phyloP scores from a whole-genome alignment of 2,797 vertebrate genomes.

The Lacerta viridis region DNA sequence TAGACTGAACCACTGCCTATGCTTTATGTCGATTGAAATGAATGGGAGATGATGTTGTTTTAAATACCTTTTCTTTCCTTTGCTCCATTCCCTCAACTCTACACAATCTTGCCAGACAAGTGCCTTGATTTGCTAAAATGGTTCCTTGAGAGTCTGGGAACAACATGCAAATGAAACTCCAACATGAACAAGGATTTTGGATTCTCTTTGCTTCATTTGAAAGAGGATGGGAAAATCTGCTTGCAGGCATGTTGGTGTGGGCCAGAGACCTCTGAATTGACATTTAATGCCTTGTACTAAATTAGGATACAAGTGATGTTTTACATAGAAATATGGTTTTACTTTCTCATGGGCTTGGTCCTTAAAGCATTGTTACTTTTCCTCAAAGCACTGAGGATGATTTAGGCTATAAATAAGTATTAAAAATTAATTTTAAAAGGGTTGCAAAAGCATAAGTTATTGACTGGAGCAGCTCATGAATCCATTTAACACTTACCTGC shows the following conservation, averaged over 20 bases:
- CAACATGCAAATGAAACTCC: neutral
- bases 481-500: conserved; percentile 71
- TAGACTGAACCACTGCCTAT: no score
- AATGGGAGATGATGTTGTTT: no score
- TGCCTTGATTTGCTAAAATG: neutral
- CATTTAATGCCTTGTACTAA: neutral
- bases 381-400: neutral
- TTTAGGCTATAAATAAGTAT: neutral
- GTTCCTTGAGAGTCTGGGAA: neutral
- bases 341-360: neutral
- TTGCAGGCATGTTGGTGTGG: neutral
- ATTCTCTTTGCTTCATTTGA: neutral
- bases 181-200: neutral
- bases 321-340: neutral
- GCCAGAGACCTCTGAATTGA: neutral
- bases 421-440: neutral
- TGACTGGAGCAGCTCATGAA: conserved; percentile 64
- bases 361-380: neutral
- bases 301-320: neutral
- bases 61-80: neutral
- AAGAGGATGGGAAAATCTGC: neutral
- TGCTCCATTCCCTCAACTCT: neutral
- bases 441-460: conserved; percentile 52
- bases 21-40: no score
- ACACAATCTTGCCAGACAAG: neutral